Base-by-base conservation (phyloP, 2,888 invertebrate genomes). In the Gortyna flavago region DNA sequence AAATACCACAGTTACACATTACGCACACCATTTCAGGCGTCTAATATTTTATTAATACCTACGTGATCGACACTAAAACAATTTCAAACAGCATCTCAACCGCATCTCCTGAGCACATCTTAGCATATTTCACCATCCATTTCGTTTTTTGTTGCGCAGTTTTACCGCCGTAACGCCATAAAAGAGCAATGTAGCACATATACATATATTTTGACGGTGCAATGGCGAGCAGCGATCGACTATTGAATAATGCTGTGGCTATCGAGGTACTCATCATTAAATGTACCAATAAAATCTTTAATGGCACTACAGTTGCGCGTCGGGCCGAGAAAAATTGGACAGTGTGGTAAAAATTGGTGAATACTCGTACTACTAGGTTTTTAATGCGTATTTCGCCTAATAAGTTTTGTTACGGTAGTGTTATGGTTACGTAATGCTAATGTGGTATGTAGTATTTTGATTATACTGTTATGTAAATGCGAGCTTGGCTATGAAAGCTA, bases 211-310 rank as follows among this genome's bases (percentile, higher is more conserved):
- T 84, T 54, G 84, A 77, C 64, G 69, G 51, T 59, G 38, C 62
- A 65, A 85, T 75, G 59, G 78, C 66, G 41, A 38, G 2, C 71
- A 75, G 57, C 59, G 69, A 78, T 78, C 57, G 78, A 21, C 75
- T 85, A 84, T 87, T 85, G 77, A 84, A 85, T 73, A 78, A 78
- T 64, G 77, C 81, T 65, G 62, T 51, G 61, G 77, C 85, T 80
- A 80, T 87, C 77, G 77, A 77, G 35, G 82, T 75, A 86, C 85
- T 81, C 86, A 85, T 85, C 85, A 72, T 79, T 86, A 86, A 83
- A 83, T 80, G 82, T 77, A 68, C 83, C 83, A 88, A 87, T 89
- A 87, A 90, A 87, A 88, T 85, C 74, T 87, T 88, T 84, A 87
- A 87, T 88, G 81, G 86, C 67, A 82, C 75, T 81, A 66, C 51